A percentile compares a stretch with the other conserved stretches of the same genome.
Conservation (phyloP, 2,888 invertebrate genomes). For the Scaptodrosophila latifasciaeformis region DNA sequence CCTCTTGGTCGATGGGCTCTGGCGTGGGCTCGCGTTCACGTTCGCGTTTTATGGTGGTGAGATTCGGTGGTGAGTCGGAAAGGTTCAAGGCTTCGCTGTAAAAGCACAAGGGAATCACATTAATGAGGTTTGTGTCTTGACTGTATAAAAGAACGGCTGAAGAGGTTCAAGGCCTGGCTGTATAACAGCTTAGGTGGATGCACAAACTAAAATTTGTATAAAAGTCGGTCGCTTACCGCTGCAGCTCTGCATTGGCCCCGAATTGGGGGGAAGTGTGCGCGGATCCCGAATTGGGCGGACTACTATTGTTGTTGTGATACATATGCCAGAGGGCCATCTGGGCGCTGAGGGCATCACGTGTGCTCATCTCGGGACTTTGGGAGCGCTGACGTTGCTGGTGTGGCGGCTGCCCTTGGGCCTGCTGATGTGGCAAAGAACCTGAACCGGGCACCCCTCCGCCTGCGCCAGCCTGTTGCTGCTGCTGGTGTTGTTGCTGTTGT, state of each 20-base stretch:
- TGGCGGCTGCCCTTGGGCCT: conserved; percentile 37
- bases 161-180: not conserved
- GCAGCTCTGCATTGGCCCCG: conserved; percentile 71
- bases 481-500: conserved; percentile 40
- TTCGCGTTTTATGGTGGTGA: conserved; percentile 77
- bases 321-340: conserved; percentile 88
- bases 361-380: conserved; percentile 75
- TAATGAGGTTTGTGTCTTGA: conserved; percentile 21
- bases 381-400: conserved; percentile 66
- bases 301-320: conserved; percentile 83
- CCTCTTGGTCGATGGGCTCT: conserved; percentile 74
- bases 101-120: conserved; percentile 1
- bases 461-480: conserved; percentile 35
- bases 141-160: not conserved
- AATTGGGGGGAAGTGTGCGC: conserved; percentile 75
- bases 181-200: conserved; percentile 3
- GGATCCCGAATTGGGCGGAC: conserved; percentile 75
- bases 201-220: conserved; percentile 11
- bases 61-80: conserved; percentile 79
- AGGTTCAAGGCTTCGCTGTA: conserved; percentile 88
- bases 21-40: conserved; percentile 73
- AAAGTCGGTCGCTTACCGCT: conserved; percentile 68
- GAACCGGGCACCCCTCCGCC: conserved; percentile 10
- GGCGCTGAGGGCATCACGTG: conserved; percentile 78
- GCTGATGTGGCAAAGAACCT: conserved; percentile 72